Evolutionary conservation across 2,113 vertebrate genomes (phyloP).

Genomic region (Petaurus breviceps): DNA sequence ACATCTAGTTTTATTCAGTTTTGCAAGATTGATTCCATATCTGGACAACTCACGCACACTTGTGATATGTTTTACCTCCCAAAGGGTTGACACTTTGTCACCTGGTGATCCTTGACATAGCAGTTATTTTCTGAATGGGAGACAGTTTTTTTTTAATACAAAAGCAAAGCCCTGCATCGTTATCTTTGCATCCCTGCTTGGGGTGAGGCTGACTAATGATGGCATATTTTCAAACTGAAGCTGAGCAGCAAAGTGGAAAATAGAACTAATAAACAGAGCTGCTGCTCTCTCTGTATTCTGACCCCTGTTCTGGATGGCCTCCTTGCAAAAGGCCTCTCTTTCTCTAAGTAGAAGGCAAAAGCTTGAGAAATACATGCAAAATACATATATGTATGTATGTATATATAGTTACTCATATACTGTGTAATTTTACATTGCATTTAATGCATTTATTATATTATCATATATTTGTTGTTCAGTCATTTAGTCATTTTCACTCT

Average conservation of each 20-base stretch:
- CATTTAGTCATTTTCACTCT: not conserved
- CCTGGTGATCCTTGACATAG: not conserved
- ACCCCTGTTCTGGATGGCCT: not conserved
- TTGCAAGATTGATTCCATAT: slow-evolving; percentile 48
- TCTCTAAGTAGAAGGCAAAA: not conserved
- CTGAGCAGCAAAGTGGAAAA: slow-evolving; percentile 57
- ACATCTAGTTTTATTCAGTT: slow-evolving; percentile 17
- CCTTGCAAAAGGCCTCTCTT: not conserved
- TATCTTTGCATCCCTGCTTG: slow-evolving; percentile 42
- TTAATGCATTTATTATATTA: not conserved
- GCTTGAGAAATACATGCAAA: not conserved
- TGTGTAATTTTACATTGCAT: not conserved
- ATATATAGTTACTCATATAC: not conserved
- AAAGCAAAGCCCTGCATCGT: slow-evolving; percentile 31
- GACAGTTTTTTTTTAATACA: slow-evolving; percentile 51
- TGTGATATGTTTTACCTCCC: slow-evolving; percentile 39
- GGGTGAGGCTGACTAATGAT: slow-evolving; percentile 35
- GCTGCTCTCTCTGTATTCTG: not conserved
- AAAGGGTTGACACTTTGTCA: slow-evolving; percentile 35
- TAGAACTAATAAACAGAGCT: slow-evolving; percentile 21
- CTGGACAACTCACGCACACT: slow-evolving; percentile 20
- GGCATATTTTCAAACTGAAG: slow-evolving; percentile 33
- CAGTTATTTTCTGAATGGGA: slow-evolving; percentile 49
- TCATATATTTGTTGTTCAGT: not conserved
- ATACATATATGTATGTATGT: not conserved